These are phyloP conservation scores for Tapera naevia DNA, from an alignment of 2,797 vertebrate genomes.

Conservation along the genomic window DNA sequence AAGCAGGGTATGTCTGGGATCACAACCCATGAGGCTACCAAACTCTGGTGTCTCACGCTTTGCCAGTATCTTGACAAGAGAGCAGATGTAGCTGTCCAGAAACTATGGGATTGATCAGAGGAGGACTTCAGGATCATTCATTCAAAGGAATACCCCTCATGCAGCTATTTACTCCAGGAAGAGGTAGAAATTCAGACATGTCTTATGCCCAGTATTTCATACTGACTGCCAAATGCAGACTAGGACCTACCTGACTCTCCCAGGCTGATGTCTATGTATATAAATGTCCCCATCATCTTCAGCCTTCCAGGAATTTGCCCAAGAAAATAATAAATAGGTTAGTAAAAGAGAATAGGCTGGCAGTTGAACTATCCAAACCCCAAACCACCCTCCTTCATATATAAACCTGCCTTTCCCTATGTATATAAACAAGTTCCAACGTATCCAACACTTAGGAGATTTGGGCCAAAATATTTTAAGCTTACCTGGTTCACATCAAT, in stretches of 20 bases:
- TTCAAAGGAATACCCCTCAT: background rate
- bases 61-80: background rate
- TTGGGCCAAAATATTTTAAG: background rate
- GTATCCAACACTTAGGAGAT: background rate
- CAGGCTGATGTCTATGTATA: background rate
- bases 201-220: background rate
- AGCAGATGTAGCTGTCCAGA: background rate
- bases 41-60: background rate
- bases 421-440: background rate
- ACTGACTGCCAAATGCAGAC: background rate
- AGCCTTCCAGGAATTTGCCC: background rate
- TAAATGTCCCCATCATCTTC: background rate
- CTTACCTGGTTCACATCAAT: background rate
- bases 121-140: background rate
- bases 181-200: background rate
- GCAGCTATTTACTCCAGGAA: background rate
- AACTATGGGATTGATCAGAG: background rate
- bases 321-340: background rate
- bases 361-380: background rate
- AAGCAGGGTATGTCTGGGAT: background rate
- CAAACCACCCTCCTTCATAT: background rate
- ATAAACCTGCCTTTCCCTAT: background rate
- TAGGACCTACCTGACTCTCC: background rate
- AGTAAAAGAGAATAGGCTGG: background rate
- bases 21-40: background rate